Conservation (phyloP, 2,113 vertebrate species). For the Oxygymnocypris stewartii region DNA sequence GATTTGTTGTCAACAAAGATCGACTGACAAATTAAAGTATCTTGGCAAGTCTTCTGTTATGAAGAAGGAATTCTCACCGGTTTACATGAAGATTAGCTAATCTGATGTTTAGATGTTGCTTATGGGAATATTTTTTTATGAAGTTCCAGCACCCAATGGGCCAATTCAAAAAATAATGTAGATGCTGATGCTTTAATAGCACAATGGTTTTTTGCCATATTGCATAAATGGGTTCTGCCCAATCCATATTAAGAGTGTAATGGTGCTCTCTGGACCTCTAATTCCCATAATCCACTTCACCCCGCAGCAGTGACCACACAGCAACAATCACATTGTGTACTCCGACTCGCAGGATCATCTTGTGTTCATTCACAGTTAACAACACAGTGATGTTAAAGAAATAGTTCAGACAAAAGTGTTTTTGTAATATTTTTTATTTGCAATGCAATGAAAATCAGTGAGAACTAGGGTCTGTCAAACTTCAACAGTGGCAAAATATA, state of each 20-base stretch:
- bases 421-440: neutral
- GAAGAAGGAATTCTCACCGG: neutral
- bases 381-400: neutral
- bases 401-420: neutral
- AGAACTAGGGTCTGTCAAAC: neutral
- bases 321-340: conserved; percentile 77
- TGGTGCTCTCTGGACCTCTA: conserved; percentile 60
- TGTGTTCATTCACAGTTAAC: neutral
- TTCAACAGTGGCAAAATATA: neutral
- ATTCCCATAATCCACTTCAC: conserved; percentile 69
- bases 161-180: neutral
- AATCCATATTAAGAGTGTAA: conserved; percentile 67
- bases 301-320: conserved; percentile 66
- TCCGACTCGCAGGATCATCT: neutral
- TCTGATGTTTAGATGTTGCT: conserved; percentile 2
- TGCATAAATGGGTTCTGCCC: neutral
- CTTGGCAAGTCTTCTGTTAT: neutral
- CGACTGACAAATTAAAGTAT: conserved; percentile 9
- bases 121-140: conserved; percentile 14
- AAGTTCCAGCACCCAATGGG: neutral
- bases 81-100: neutral
- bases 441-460: neutral
- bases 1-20: conserved; percentile 31
- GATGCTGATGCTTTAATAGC: neutral
- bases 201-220: neutral